Evolutionary conservation across 2,797 vertebrate species (phyloP), one percentile per base, ranked within the genome.

Genomic region (Gallirallus australis): DNA sequence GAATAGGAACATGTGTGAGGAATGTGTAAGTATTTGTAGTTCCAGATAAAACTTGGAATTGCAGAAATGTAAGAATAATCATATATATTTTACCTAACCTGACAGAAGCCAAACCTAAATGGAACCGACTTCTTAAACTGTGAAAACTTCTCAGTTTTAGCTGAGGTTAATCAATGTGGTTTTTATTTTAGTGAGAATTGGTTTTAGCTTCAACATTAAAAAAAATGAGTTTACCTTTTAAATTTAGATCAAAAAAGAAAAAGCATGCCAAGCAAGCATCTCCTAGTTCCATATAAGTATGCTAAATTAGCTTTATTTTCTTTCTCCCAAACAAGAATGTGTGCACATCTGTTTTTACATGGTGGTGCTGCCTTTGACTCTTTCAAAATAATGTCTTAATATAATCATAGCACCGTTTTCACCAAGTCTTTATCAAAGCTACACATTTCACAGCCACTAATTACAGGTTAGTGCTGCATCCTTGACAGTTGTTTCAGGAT

Each of bases 401-500:
- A 12, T 30, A 56, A 68, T 86, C 2, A 28, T 47, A 33, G 31
- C 52, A 54, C 7, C 53, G 31, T 92, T 91, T 82, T 73, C 30
- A 85, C 59, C 6, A 80, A 63, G 33, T 48, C 30, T 48, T 86
- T 85, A 40, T 40, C 59, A 42, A 92, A 33, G 47, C 37, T 83
- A 18, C 65, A 20, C 5, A 17, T 85, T 91, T 94, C 75, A 54
- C 15, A 83, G 60, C 52, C 82, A 31, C 48, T 42, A 80, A 6
- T 89, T 87, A 69, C 48, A 71, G 47, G 23, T 42, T 78, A 33
- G 40, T 61, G 30, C 50, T 87, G 65, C 57, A 90, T 92, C 79
- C n/a, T 82, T 82, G 70, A 50, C 42, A 92, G 30, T 77, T 87
- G 31, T 89, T 96, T 89, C 70, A 81, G 84, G 81, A 54, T 82